Evolutionary conservation across 1,140 invertebrate species (phyloP).

Genomic region (Scaptomyza graminum): DNA sequence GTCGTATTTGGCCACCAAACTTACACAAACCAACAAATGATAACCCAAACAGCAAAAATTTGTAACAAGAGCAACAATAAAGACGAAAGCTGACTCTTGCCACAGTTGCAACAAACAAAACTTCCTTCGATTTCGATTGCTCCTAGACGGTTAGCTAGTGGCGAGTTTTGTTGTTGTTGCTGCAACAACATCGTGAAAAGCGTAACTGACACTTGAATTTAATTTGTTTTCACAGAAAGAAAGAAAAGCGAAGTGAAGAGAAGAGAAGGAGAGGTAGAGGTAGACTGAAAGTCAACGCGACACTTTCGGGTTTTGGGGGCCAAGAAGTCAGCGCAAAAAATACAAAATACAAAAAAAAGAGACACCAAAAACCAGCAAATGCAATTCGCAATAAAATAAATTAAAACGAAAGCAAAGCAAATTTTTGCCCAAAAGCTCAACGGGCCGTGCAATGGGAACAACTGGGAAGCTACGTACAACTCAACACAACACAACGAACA

Average conservation of each 20-base stretch:
- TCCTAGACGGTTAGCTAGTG: neutral
- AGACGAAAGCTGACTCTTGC: constrained; percentile 51
- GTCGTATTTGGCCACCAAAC: constrained; percentile 65
- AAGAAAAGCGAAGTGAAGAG: neutral
- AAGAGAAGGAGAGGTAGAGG: neutral
- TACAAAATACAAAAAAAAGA: too few relatives aligned
- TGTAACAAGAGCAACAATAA: constrained; percentile 47
- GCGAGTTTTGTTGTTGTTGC: neutral
- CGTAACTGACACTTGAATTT: constrained; percentile 78
- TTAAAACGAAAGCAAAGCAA: constrained; percentile 74
- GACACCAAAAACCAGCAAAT: constrained; percentile 24
- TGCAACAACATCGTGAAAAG: constrained; percentile 50
- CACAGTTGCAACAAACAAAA: constrained; percentile 17
- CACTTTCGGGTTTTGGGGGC: constrained; percentile 61
- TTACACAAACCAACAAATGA: constrained; percentile 38
- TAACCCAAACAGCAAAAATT: constrained; percentile 46
- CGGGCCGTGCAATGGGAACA: constrained; percentile 40
- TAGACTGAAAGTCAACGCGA: constrained; percentile 55
- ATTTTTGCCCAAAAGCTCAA: constrained; percentile 63
- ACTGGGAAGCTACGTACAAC: neutral
- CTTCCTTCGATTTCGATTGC: neutral
- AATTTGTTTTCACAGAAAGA: constrained; percentile 69
- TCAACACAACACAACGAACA: too few relatives aligned
- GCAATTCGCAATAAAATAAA: constrained; percentile 73
- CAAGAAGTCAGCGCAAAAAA: constrained; percentile 51